phyloP scores from a whole-genome alignment of 2,888 invertebrate species.

The Nemapogon koenigi region DNA sequence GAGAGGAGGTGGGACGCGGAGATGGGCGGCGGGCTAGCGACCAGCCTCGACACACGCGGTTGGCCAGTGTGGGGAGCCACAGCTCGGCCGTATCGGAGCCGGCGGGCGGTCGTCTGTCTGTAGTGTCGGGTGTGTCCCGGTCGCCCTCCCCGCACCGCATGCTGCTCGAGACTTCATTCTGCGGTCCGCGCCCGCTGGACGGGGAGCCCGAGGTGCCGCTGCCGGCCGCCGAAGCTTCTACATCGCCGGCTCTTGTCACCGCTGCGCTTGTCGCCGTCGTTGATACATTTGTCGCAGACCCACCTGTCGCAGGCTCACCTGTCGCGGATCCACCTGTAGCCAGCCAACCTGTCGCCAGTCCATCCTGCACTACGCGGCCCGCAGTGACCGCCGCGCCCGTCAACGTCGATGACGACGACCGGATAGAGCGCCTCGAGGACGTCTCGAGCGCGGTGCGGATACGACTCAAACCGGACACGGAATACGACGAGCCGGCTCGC shows the following conservation, averaged over 20 bases:
- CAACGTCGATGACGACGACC: constrained; percentile 30
- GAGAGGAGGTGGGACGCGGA: constrained; percentile 33
- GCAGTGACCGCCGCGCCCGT: neutral
- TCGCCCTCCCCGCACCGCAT: constrained; percentile 92
- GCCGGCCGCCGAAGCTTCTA: constrained; percentile 45
- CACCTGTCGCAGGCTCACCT: constrained; percentile 8
- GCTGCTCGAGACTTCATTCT: constrained; percentile 89
- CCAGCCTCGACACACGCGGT: constrained; percentile 77
- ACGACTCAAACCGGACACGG: constrained; percentile 76
- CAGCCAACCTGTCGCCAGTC: constrained; percentile 6
- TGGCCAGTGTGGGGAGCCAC: constrained; percentile 84
- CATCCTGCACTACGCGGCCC: neutral
- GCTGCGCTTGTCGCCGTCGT: constrained; percentile 13
- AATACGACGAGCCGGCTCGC: constrained; percentile 68
- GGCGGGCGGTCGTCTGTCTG: constrained; percentile 50
- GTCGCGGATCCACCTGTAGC: constrained; percentile 15
- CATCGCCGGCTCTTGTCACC: constrained; percentile 34
- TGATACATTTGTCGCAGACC: constrained; percentile 10
- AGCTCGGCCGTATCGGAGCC: constrained; percentile 67
- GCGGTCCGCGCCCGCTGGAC: constrained; percentile 79
- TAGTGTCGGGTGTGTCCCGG: constrained; percentile 65
- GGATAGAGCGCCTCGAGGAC: constrained; percentile 37
- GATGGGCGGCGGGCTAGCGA: constrained; percentile 76
- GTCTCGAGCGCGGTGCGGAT: constrained; percentile 64
- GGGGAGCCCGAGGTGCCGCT: constrained; percentile 55